These are phyloP conservation scores for Drosophila neotestacea DNA, from an alignment of 2,888 invertebrate genomes.

Conservation along the genomic window DNA sequence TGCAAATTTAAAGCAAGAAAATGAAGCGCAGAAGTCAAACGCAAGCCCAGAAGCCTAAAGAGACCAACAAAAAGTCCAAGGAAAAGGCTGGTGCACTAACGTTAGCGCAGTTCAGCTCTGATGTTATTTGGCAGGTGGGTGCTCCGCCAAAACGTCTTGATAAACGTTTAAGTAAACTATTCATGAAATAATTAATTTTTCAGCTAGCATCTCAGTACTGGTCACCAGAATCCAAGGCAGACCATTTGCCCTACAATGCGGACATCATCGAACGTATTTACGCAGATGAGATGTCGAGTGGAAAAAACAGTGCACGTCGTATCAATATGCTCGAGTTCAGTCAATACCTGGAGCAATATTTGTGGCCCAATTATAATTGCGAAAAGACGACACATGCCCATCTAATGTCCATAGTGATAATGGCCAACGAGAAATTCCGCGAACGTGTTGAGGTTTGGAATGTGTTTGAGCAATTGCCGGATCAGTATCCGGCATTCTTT, in stretches of 20 bases:
- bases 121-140: conserved; percentile 94
- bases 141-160: conserved; percentile 1
- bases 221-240: conserved; percentile 92
- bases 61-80: conserved; percentile 45
- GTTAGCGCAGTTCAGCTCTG: conserved; percentile 95
- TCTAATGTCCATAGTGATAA: conserved; percentile 97
- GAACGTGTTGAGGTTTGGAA: conserved; percentile 99
- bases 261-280: conserved; percentile 95
- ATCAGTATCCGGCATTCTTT: conserved; percentile 93
- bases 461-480: conserved; percentile 92
- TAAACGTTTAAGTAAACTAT: conserved; percentile 30
- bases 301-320: conserved; percentile 93
- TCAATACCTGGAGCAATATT: conserved; percentile 97
- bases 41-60: conserved; percentile 17
- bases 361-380: conserved; percentile 97
- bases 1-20: conserved; percentile 3
- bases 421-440: conserved; percentile 99
- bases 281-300: conserved; percentile 92
- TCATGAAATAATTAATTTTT: not conserved
- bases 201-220: conserved; percentile 96
- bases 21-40: conserved; percentile 71
- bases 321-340: conserved; percentile 98
- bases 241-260: conserved; percentile 91
- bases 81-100: conserved; percentile 86
- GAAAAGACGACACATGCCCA: conserved; percentile 93